phyloP scores from a whole-genome alignment of 2,888 invertebrate genomes.

The Anticlea derivata region DNA sequence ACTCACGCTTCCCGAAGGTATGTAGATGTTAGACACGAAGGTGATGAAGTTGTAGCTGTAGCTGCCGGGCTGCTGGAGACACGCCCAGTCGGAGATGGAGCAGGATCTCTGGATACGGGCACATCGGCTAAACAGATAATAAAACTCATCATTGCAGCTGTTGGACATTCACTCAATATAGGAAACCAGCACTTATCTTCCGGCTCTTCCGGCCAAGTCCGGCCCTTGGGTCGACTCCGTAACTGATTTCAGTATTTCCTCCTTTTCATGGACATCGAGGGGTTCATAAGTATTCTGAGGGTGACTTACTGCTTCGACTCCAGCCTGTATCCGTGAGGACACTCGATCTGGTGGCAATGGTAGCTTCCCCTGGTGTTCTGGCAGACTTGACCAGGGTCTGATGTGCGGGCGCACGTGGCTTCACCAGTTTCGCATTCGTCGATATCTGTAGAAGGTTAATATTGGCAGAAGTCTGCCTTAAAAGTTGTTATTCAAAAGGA shows the following conservation, averaged over 20 bases:
- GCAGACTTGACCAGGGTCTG: conserved; percentile 89
- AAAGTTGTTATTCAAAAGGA: too few relatives aligned
- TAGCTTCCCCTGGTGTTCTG: conserved; percentile 95
- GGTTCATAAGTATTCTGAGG: too few relatives aligned
- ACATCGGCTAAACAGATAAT: conserved; percentile 87
- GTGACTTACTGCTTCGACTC: conserved; percentile 91
- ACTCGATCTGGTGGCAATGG: conserved; percentile 93
- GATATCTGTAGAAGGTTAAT: conserved; percentile 82
- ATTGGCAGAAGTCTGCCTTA: too few relatives aligned
- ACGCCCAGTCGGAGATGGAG: conserved; percentile 87
- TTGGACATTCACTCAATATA: too few relatives aligned
- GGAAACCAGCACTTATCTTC: too few relatives aligned
- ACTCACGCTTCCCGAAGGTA: conserved; percentile 83
- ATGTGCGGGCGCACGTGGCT: conserved; percentile 88
- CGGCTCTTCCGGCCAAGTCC: too few relatives aligned
- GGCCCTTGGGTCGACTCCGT: too few relatives aligned
- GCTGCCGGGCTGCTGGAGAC: conserved; percentile 91
- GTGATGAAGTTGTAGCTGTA: conserved; percentile 97
- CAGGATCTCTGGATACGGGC: conserved; percentile 88
- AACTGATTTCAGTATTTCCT: too few relatives aligned
- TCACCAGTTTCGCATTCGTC: conserved; percentile 92
- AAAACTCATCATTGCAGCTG: too few relatives aligned
- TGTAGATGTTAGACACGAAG: conserved; percentile 91
- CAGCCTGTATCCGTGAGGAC: conserved; percentile 92
- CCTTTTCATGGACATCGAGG: too few relatives aligned